These are phyloP conservation scores for Ptilodon capucinus DNA, from an alignment of 2,888 invertebrate genomes.

Conservation along the genomic window DNA sequence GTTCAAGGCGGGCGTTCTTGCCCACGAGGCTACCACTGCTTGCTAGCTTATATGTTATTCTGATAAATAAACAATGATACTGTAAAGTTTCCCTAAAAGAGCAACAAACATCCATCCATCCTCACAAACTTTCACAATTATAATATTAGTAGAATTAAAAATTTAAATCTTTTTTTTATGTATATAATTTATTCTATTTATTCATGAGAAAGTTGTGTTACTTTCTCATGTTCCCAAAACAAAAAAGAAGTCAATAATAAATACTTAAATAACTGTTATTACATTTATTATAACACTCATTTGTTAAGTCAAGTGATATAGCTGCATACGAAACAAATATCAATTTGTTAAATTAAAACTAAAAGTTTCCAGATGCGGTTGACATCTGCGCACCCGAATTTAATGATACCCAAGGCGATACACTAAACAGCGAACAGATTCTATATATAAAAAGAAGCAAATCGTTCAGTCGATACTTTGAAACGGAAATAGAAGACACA, in stretches of 20 bases:
- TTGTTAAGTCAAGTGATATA: slow-evolving; percentile 21
- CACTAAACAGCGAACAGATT: slow-evolving; percentile 79
- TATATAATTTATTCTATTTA: no score
- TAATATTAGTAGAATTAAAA: no score
- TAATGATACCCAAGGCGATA: slow-evolving; percentile 77
- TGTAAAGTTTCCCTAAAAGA: no score
- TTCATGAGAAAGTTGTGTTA: no score
- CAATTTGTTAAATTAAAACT: slow-evolving; percentile 44
- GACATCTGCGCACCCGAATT: slow-evolving; percentile 71
- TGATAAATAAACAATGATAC: no score
- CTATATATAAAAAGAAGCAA: slow-evolving; percentile 78
- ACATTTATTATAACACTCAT: slow-evolving; percentile 11
- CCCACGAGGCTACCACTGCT: no score
- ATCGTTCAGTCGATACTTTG: slow-evolving; percentile 74
- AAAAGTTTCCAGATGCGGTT: slow-evolving; percentile 68
- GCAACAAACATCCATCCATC: no score
- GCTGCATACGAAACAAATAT: slow-evolving; percentile 28
- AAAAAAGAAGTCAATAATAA: slow-evolving; percentile 5
- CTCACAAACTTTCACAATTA: no score
- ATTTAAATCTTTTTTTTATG: no score
- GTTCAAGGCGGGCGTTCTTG: no score
- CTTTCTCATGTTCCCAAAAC: not conserved
- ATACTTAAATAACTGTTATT: not conserved
- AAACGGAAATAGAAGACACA: slow-evolving; percentile 82
- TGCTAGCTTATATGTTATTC: no score